Percentiles rank a stretch among this genome's conserved stretches.
These are phyloP conservation scores for Drosophila kohkoa DNA, from an alignment of 1,140 invertebrate genomes.

Conservation along the genomic window DNA sequence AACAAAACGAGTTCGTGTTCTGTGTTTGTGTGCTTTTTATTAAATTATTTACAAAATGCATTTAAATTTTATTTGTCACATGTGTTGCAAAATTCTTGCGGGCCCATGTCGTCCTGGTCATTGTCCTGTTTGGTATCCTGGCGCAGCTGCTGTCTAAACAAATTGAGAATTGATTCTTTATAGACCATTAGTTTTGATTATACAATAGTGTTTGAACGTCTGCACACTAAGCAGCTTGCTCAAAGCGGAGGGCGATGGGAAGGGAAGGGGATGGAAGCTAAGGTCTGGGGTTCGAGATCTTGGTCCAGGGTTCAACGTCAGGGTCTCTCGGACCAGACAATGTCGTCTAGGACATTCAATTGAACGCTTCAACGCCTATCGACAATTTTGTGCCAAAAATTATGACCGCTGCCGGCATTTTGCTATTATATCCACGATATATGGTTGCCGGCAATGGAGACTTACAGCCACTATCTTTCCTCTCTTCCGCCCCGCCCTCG, in stretches of 20 bases:
- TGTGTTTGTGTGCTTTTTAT: slow-evolving; percentile 26
- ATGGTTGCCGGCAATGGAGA: slow-evolving; percentile 43
- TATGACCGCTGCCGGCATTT: slow-evolving; percentile 69
- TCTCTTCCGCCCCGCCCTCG: neutral
- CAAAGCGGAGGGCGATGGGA: neutral
- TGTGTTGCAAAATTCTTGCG: slow-evolving; percentile 48
- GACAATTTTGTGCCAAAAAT: slow-evolving; percentile 81
- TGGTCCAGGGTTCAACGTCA: neutral
- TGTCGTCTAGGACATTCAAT: slow-evolving; percentile 71
- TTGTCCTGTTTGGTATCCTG: slow-evolving; percentile 51
- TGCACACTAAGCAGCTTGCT: slow-evolving; percentile 23
- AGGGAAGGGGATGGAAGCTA: neutral
- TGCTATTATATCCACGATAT: slow-evolving; percentile 78
- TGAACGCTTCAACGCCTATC: slow-evolving; percentile 83
- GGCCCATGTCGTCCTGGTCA: slow-evolving; percentile 38
- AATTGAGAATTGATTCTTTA: slow-evolving; percentile 85
- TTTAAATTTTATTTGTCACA: slow-evolving; percentile 79
- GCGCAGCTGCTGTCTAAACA: slow-evolving; percentile 76
- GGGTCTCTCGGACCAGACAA: slow-evolving; percentile 33
- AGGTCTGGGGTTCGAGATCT: slow-evolving; percentile 17
- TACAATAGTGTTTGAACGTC: slow-evolving; percentile 67
- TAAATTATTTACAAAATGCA: slow-evolving; percentile 66
- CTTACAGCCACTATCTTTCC: slow-evolving; percentile 15
- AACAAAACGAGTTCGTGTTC: slow-evolving; percentile 7
- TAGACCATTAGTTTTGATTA: slow-evolving; percentile 84